phyloP scores from a whole-genome alignment of 1,140 invertebrate genomes.

The Caenorhabditis briggsae region DNA sequence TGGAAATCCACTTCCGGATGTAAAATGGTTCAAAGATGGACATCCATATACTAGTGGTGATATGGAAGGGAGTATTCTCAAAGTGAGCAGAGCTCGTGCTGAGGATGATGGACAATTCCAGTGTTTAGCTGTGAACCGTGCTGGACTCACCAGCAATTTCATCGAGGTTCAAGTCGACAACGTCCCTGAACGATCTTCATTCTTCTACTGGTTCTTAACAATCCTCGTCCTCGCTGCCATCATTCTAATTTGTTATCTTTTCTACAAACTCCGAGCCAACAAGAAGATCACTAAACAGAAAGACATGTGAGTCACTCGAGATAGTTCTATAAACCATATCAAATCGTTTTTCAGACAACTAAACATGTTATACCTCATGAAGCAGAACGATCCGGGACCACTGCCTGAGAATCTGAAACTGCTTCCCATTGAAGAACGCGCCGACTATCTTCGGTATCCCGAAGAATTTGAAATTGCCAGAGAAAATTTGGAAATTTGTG shows the following conservation, averaged over 20 bases:
- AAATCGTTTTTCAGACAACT: neutral
- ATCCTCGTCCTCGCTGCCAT: neutral
- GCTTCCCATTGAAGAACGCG: constrained; percentile 16
- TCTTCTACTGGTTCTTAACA: neutral
- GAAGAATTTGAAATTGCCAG: neutral
- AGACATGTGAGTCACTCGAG: neutral
- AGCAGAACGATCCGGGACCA: neutral
- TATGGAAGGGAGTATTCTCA: neutral
- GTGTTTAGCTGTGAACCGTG: neutral
- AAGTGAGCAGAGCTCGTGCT: neutral
- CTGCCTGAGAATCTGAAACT: neutral
- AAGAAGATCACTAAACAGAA: neutral
- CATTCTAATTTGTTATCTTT: neutral
- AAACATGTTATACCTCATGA: neutral
- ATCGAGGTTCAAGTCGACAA: constrained; percentile 8
- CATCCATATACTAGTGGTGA: constrained; percentile 1
- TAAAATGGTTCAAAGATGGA: constrained; percentile 15
- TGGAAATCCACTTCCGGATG: neutral
- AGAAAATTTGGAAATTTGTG: neutral
- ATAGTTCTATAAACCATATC: neutral
- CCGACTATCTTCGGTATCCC: neutral
- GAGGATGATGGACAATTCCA: constrained; percentile 38
- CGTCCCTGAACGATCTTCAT: neutral
- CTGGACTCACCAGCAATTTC: neutral
- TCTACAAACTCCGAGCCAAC: neutral